Percentiles rank a stretch among this genome's conserved stretches.
Conservation (phyloP, 2,797 vertebrate genomes). For the Paedocypris micromegethes region DNA sequence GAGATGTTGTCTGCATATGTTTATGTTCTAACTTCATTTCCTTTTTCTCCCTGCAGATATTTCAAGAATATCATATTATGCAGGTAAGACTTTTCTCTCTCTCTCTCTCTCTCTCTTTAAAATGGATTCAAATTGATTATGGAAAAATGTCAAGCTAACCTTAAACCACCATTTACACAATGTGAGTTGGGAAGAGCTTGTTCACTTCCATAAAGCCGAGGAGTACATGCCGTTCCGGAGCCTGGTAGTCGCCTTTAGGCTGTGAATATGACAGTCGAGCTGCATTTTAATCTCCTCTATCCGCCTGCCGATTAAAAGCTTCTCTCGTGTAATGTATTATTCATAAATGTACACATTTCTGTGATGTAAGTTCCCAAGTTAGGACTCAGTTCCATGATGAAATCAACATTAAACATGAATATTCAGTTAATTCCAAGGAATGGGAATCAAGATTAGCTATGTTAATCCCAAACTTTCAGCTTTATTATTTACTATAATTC, state of each 20-base stretch:
- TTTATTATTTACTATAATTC: too few species aligned
- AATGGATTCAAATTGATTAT: constrained; percentile 9
- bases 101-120: not conserved
- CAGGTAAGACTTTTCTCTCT: constrained; percentile 38
- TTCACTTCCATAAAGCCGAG: constrained; percentile 23
- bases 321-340: constrained; percentile 30
- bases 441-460: too few species aligned
- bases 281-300: constrained; percentile 23
- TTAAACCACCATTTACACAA: constrained; percentile 16
- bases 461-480: too few species aligned
- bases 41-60: constrained; percentile 41
- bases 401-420: too few species aligned
- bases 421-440: too few species aligned
- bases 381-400: too few species aligned
- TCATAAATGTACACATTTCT: constrained; percentile 19
- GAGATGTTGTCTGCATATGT: constrained; percentile 8
- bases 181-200: constrained; percentile 20
- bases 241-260: constrained; percentile 11
- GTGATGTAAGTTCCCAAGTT: not conserved
- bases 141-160: constrained; percentile 28
- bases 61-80: constrained; percentile 51
- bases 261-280: constrained; percentile 12
- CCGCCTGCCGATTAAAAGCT: constrained; percentile 8
- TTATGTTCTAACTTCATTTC: constrained; percentile 7
- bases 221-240: constrained; percentile 16